A percentile compares a stretch with the other conserved stretches of the same genome.
Conservation (phyloP, 1,140 invertebrate species). For the Drosophila sulfurigaster region DNA sequence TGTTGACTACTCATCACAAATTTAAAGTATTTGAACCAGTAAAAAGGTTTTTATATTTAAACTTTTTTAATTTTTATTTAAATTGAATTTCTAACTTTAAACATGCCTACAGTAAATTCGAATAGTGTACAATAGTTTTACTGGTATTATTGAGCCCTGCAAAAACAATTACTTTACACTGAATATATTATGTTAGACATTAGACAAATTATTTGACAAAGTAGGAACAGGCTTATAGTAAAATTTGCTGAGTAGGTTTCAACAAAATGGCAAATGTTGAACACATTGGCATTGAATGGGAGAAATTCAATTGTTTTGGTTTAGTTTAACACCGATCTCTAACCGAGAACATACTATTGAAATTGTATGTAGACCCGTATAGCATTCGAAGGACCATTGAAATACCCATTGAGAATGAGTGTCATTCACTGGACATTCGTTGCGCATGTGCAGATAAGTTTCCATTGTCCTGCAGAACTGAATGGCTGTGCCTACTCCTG, state of each 20-base stretch:
- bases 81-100: too few relatives aligned
- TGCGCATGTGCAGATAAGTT: conserved; percentile 69
- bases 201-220: neutral
- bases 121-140: too few relatives aligned
- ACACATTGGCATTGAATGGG: conserved; percentile 7
- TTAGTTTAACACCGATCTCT: conserved; percentile 13
- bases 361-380: conserved; percentile 39
- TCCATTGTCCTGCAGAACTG: conserved; percentile 54
- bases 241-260: neutral
- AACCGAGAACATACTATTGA: conserved; percentile 37
- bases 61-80: too few relatives aligned
- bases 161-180: too few relatives aligned
- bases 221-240: neutral
- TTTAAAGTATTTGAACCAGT: too few relatives aligned
- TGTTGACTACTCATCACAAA: too few relatives aligned
- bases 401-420: conserved; percentile 2
- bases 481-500: conserved; percentile 66
- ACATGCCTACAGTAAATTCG: too few relatives aligned
- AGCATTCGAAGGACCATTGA: conserved; percentile 46
- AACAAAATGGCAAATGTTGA: conserved; percentile 2
- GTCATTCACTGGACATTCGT: conserved; percentile 58
- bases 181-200: too few relatives aligned
- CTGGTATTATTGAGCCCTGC: too few relatives aligned
- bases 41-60: too few relatives aligned
- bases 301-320: conserved; percentile 14